phyloP scores from a whole-genome alignment of 2,113 vertebrate genomes.

The Physeter macrocephalus region DNA sequence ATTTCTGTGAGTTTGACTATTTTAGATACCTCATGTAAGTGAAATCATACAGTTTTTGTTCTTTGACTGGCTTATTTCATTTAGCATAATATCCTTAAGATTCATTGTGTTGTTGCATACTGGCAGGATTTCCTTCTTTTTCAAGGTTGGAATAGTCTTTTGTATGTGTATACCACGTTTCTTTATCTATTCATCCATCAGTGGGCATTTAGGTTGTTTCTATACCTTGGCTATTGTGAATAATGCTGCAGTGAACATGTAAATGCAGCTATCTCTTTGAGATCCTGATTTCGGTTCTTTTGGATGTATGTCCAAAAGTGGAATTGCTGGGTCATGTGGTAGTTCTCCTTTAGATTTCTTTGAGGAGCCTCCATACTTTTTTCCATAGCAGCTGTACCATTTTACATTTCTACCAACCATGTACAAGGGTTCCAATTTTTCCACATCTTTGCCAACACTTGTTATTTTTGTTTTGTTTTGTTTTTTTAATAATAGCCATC shows the following conservation, averaged over 20 bases:
- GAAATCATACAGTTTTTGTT: neutral
- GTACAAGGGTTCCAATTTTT: neutral
- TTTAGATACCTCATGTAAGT: neutral
- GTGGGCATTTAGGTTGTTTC: neutral
- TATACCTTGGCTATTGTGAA: neutral
- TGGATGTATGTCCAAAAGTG: neutral
- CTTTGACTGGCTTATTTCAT: neutral
- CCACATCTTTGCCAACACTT: neutral
- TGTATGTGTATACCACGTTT: neutral
- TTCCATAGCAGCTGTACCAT: neutral
- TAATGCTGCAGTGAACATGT: neutral
- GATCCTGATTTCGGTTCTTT: neutral
- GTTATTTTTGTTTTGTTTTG: neutral
- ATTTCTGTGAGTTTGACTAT: neutral
- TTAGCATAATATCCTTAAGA: neutral
- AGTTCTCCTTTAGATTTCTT: neutral
- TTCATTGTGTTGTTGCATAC: neutral
- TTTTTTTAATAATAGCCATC: neutral
- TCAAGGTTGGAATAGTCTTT: neutral
- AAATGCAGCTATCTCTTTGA: neutral
- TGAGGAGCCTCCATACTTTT: neutral
- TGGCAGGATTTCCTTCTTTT: neutral
- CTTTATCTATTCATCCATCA: neutral
- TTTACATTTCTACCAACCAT: neutral
- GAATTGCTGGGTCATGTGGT: neutral